Evolutionary conservation across 2,888 invertebrate genomes (phyloP).

Genomic region (Apotomis capreana): DNA sequence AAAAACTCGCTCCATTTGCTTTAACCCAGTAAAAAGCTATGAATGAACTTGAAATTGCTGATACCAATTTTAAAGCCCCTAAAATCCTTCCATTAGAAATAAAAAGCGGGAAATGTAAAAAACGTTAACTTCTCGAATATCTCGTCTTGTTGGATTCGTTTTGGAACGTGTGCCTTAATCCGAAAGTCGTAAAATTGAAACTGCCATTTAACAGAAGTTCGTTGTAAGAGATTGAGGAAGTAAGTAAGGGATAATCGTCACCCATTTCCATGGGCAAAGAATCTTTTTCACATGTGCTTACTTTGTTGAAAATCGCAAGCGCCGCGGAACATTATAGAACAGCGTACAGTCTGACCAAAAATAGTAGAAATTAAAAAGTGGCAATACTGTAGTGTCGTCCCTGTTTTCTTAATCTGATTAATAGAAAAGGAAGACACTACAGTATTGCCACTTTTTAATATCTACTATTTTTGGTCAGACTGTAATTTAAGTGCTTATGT

Average conservation of each 20-base stretch:
- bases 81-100: neutral
- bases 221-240: neutral
- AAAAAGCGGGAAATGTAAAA: neutral
- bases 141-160: neutral
- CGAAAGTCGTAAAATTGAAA: neutral
- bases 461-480: no score
- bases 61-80: neutral
- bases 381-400: no score
- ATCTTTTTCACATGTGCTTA: conserved; percentile 3
- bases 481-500: no score
- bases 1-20: neutral
- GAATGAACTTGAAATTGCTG: neutral
- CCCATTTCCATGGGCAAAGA: neutral
- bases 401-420: no score
- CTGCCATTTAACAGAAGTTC: neutral
- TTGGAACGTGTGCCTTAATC: neutral
- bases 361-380: no score
- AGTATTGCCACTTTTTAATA: no score
- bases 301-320: no score
- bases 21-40: neutral
- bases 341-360: no score
- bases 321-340: no score
- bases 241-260: conserved; percentile 2
- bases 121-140: neutral
- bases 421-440: no score